Base-by-base conservation (phyloP, 2,888 invertebrate genomes). In the Gibbula magus region DNA sequence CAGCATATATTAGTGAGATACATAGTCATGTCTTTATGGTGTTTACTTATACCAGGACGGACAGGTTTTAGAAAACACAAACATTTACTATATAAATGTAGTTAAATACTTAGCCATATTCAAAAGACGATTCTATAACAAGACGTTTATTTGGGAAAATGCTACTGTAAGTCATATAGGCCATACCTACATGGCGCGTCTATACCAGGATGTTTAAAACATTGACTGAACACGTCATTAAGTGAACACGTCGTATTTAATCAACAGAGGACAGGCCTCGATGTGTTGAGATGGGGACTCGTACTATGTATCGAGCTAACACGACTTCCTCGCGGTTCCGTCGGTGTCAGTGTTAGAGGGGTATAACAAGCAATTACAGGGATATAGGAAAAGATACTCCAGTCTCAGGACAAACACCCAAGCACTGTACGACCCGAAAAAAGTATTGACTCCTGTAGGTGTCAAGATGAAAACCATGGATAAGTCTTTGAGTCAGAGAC, bases 391-490 rank as follows among this genome's bases (percentile, higher is more conserved):
- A 75, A 25, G 75, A 75, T 53, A 75, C 75, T 75, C 54, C 29
- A 16, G 20, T 25, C 39, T 32, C 8, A 53, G 25, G 29, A 32
- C 75, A 75, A 75, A 75, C 54, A 75, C 32, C 4, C 20, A n/a
- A 54, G 75, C 75, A 75, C 75, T 35, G 53, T 32, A 54, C 75
- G 75, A 75, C 75, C 75, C 54, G 53, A 32, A 75, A 75, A 75
- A 75, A 75, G 10, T 75, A 75, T 75, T 75, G 75, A 75, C 75
- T 75, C 75, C 75, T 7, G 16, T 18, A 54, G 53, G 75, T 75
- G 75, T 75, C 75, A 75, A 75, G 53, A 53, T 29, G 53, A 53
- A 53, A 54, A 32, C 52, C 22, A 32, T 54, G 29, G 54, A 25
- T 75, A 75, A 75, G 52, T 53, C 53, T 54, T 35, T 75, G 75